Base-by-base conservation (phyloP, 1,140 invertebrate species). In the Delia radicum region DNA sequence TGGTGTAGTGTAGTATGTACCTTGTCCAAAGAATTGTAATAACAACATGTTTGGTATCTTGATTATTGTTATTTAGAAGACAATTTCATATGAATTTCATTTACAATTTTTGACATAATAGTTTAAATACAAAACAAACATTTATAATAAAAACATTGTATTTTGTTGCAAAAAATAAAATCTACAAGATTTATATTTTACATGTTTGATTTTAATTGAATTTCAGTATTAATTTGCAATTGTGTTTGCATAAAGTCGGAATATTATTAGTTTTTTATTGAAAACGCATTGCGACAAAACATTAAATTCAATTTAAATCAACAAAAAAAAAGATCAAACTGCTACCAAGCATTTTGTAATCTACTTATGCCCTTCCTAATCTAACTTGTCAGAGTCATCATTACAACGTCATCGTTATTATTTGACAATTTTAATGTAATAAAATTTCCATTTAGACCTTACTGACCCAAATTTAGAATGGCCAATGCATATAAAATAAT, bases 261-360 rank as follows among this genome's bases (percentile, higher is more conserved):
- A 55, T 21, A 55, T 55, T 55, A 48, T n/a, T 48, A 48, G 18
- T n/a, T 48, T 33, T 48, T 55, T 31, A n/a, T n/a, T n/a, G n/a
- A n/a, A n/a, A 67, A 69, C 65, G 65, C 65, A 69, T 21, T 69
- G 65, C 65, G 65, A 69, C 65, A 69, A 69, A 69, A 37, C n/a
- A 33, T 21, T 33, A 28, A 65, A 29, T 65, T 42, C 15, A 65
- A 65, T 65, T 28, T 12, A 65, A 65, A 63, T 15, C 61, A 26
- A 7, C 0, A 62, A 62, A 21, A 62, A 62, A 62, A 26, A 62
- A 62, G 2, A 62, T 26, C 55, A 62, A n/a, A n/a, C n/a, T n/a
- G n/a, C n/a, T n/a, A n/a, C n/a, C n/a, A n/a, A n/a, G n/a, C n/a
- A 24, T 24, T 63, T 13, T 27, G 33, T 10, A 10, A 48, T 48